Base-by-base conservation (phyloP, 2,113 vertebrate species). In the Triplophysa dalaica region DNA sequence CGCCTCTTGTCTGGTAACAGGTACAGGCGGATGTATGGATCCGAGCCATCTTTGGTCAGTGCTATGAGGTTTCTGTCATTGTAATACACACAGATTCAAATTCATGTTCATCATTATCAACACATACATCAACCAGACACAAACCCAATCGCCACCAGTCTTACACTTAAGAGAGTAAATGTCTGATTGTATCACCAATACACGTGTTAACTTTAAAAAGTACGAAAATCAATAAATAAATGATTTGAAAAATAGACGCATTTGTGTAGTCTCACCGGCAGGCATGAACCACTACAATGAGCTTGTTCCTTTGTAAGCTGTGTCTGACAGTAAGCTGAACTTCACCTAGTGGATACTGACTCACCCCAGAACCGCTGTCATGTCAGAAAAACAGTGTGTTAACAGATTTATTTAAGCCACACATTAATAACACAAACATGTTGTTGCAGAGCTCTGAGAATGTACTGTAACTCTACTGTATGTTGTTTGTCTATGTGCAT, bases 1-100 rank as follows among this genome's bases (percentile, higher is more conserved):
- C 97, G 93, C 83, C 95, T 95, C 88, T 97, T 98, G 90, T 98
- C 96, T 50, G 98, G 98, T 81, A 99, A 88, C 88, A 99, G 88
- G 91, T 97, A 99, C 88, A 99, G 84, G 82, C 97, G 94, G 84
- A 97, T 92, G 1, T 97, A 98, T 0, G 97, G 96, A 70, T 99
- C 98, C 0, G 98, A 98, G 33, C 95, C 90, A 0, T 98, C 96
- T 89, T 97, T 97, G 8, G 94, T 95, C 93, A 98, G 96, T 0
- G 96, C 94, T 41, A 98, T 97, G 64, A 98, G 89, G 85, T 98
- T 98, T 77, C 98, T 99, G 89, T 58, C 50, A 77, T 75, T 75
- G 80, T 58, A 81, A 45, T 17, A 61, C 16, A 61, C 16, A 75
- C 38, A 75, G 58, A 73, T 60, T 29, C 73, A 63, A 24, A 75